These are phyloP conservation scores for Parascotia fuliginaria DNA, from an alignment of 2,888 invertebrate genomes.

Conservation along the genomic window DNA sequence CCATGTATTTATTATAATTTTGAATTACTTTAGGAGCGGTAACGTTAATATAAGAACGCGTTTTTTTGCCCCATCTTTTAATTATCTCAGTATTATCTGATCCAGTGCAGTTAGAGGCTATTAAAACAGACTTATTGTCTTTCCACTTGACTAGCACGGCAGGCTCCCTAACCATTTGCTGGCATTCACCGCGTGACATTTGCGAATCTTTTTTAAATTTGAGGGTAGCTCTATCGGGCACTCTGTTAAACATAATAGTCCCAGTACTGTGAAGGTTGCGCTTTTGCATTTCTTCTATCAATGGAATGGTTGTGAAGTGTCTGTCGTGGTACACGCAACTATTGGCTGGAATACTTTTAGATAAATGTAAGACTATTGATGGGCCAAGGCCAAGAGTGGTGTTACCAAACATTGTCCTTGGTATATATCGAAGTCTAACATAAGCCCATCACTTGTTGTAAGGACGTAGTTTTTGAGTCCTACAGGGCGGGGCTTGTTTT, in stretches of 20 bases:
- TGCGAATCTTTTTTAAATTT: background rate
- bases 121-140: conserved; percentile 30
- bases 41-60: conserved; percentile 25
- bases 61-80: conserved; percentile 33
- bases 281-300: background rate
- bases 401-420: conserved; percentile 15
- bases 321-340: conserved; percentile 6
- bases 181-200: background rate
- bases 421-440: conserved; percentile 43
- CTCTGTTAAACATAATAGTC: background rate
- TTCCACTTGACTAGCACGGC: conserved; percentile 28
- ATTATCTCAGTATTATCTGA: background rate
- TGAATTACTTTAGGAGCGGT: conserved; percentile 25
- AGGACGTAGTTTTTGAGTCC: conserved; percentile 58
- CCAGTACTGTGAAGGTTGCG: background rate
- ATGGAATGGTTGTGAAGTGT: conserved; percentile 6
- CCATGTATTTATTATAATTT: conserved; percentile 35
- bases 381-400: too few species aligned
- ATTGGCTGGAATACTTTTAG: background rate
- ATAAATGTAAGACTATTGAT: too few species aligned
- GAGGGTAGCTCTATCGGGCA: background rate
- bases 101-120: conserved; percentile 21
- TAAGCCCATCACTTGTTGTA: conserved; percentile 36
- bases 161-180: conserved; percentile 12
- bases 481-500: conserved; percentile 49